phyloP scores from a whole-genome alignment of 2,797 vertebrate genomes.

The Gymnoscopelus microlampas region DNA sequence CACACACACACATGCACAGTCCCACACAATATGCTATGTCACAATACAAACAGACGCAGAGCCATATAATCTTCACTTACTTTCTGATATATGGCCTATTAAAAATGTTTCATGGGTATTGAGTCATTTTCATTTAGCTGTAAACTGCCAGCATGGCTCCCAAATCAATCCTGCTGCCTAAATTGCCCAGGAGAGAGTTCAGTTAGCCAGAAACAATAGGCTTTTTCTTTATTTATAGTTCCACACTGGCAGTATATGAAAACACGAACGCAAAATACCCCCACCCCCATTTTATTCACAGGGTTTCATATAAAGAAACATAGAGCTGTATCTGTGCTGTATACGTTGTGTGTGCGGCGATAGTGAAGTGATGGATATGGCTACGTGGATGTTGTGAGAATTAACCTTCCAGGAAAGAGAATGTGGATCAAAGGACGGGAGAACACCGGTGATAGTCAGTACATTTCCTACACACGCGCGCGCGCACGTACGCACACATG shows the following conservation, averaged over 20 bases:
- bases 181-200: slow-evolving; percentile 61
- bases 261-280: slow-evolving; percentile 51
- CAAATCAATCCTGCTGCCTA: slow-evolving; percentile 65
- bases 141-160: slow-evolving; percentile 55
- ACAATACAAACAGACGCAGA: slow-evolving; percentile 31
- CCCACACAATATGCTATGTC: slow-evolving; percentile 12
- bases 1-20: background rate
- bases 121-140: slow-evolving; percentile 68
- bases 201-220: slow-evolving; percentile 25
- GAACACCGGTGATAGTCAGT: slow-evolving; percentile 71
- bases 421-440: slow-evolving; percentile 49
- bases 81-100: slow-evolving; percentile 50
- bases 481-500: slow-evolving; percentile 16
- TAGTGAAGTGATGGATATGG: slow-evolving; percentile 69
- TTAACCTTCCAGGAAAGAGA: slow-evolving; percentile 42
- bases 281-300: background rate
- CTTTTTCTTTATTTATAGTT: slow-evolving; percentile 62
- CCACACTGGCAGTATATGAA: slow-evolving; percentile 47
- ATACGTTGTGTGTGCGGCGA: slow-evolving; percentile 41
- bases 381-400: slow-evolving; percentile 61
- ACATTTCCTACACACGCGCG: slow-evolving; percentile 59
- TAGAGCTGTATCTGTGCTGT: slow-evolving; percentile 14
- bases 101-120: slow-evolving; percentile 56
- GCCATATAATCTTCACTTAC: slow-evolving; percentile 46
- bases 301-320: no score